A percentile compares a stretch with the other conserved stretches of the same genome.
These are phyloP conservation scores for Aplysia californica DNA, from an alignment of 1,140 invertebrate species.

Conservation along the genomic window DNA sequence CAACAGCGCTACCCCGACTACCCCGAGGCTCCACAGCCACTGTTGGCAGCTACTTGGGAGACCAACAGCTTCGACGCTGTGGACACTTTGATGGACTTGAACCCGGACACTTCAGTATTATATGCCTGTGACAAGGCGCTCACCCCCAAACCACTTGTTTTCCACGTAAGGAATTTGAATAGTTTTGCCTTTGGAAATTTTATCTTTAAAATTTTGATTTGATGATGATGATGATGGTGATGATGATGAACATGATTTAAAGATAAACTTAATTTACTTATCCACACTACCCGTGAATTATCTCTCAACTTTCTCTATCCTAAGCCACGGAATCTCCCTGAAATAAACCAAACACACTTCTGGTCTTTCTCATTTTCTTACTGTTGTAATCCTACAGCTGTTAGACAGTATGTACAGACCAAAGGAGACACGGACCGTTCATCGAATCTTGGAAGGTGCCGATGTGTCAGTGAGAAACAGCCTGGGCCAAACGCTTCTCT, in stretches of 20 bases:
- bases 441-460: constrained; percentile 24
- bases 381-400: constrained; percentile 16
- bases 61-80: constrained; percentile 50
- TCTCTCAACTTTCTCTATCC: not conserved
- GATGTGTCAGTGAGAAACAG: constrained; percentile 20
- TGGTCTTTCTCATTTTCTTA: not conserved
- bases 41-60: constrained; percentile 59
- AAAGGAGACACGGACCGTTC: constrained; percentile 23
- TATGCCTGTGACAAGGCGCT: constrained; percentile 33
- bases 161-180: constrained; percentile 44
- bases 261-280: not conserved
- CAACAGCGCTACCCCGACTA: constrained; percentile 47
- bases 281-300: not conserved
- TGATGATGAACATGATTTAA: not conserved
- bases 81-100: constrained; percentile 53
- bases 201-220: not conserved
- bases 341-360: not conserved
- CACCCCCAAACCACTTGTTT: constrained; percentile 51
- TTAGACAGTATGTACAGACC: constrained; percentile 25
- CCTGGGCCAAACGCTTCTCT: constrained; percentile 32
- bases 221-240: not conserved
- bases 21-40: constrained; percentile 45
- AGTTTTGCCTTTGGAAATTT: not conserved
- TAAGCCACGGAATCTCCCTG: not conserved
- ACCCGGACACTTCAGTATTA: constrained; percentile 48